These are phyloP conservation scores for Cyrtorhinus lividipennis DNA, from an alignment of 1,140 invertebrate genomes.

Conservation along the genomic window DNA sequence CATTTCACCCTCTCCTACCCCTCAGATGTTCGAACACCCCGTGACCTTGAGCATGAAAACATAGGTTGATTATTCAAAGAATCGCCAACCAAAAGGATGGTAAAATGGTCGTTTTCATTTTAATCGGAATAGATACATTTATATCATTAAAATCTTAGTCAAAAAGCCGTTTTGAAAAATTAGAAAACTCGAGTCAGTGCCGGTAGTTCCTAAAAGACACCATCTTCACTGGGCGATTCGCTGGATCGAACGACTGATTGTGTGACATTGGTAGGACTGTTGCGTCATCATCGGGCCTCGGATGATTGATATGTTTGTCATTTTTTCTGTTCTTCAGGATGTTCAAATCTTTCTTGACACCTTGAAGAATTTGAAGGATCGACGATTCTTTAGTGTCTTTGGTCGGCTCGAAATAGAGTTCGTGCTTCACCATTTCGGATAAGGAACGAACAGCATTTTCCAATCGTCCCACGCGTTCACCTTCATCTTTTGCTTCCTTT, in stretches of 20 bases:
- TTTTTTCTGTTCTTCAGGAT: background rate
- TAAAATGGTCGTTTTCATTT: no score
- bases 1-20: no score
- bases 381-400: background rate
- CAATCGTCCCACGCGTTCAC: background rate
- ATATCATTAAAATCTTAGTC: no score
- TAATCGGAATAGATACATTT: no score
- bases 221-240: background rate
- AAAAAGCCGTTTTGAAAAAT: no score
- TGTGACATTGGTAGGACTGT: background rate
- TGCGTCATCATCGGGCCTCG: background rate
- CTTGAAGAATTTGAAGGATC: background rate
- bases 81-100: no score
- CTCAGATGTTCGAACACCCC: no score
- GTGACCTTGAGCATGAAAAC: no score
- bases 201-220: background rate
- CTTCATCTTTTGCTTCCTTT: background rate
- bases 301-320: no score
- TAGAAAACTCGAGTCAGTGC: no score
- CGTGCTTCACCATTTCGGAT: background rate
- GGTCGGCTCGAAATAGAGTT: background rate
- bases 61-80: no score
- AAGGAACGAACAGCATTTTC: background rate
- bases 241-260: background rate
- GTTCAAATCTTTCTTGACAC: background rate